Base-by-base conservation (phyloP, 1,140 invertebrate species). In the Leguminivora glycinivorella region DNA sequence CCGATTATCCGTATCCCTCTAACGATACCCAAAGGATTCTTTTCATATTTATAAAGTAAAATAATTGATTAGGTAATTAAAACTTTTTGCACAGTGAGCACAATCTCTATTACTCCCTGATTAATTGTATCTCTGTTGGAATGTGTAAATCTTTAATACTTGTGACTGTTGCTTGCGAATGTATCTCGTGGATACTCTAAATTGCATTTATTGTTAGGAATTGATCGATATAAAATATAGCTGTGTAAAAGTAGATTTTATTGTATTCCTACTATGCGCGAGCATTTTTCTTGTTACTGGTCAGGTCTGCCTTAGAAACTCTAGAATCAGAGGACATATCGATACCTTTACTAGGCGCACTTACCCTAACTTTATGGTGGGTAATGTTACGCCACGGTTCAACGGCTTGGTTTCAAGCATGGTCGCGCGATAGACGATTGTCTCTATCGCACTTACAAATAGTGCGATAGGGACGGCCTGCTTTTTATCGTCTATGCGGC, bases 11-110 rank as follows among this genome's bases (percentile, higher is more conserved):
- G n/a, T n/a, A n/a, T n/a, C n/a, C n/a, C n/a, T n/a, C n/a, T n/a
- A n/a, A n/a, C n/a, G n/a, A n/a, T n/a, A n/a, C n/a, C n/a, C 58
- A 17, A 63, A 29, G 58, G 58, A 63, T 63, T 63, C 12, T 31
- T 17, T 31, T 63, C 26, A n/a, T 63, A 63, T 29, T 63, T 63
- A 63, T 34, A 34, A 17, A 26, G 0, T 47, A 60, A 63, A 26
- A 29, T 63, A 31, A 17, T 17, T 63, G 14, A 29, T 29, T 34
- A 63, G 58, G 5, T 63, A 63, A 29, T 31, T 31, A 29, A 34
- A 63, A 63, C 58, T 31, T 80, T 76, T 78, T 80, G 84, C 85
- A 89, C 85, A 79, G 74, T 82, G 79, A 74, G 87, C 84, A 87
- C 85, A 83, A 81, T 78, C 76, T 80, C 78, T 84, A 74, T 80